Evolutionary conservation across 2,797 vertebrate genomes (phyloP).

Genomic region (Benthosema pterotum): DNA sequence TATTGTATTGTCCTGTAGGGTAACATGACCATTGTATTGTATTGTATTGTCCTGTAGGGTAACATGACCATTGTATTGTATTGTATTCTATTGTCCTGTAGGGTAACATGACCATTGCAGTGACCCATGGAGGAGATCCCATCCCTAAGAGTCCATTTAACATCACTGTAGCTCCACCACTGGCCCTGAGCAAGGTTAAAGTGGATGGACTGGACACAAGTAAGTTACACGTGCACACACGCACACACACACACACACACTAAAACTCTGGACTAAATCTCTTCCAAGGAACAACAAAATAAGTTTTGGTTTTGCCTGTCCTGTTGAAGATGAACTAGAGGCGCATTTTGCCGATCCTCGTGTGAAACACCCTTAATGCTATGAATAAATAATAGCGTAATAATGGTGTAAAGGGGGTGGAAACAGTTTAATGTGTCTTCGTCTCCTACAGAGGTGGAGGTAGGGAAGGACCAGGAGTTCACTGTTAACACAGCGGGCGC

Average conservation of each 20-base stretch:
- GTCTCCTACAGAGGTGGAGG: conserved; percentile 86
- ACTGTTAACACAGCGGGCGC: conserved; percentile 88
- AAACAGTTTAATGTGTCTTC: too few species aligned
- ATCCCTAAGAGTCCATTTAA: conserved; percentile 93
- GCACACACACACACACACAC: too few species aligned
- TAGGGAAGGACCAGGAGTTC: conserved; percentile 93
- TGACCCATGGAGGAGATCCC: conserved; percentile 90
- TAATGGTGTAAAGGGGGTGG: too few species aligned
- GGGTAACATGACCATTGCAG: conserved; percentile 90
- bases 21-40: conserved; percentile 87
- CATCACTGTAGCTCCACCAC: conserved; percentile 86
- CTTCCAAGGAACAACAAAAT: too few species aligned
- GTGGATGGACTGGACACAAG: conserved; percentile 91
- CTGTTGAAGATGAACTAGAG: too few species aligned
- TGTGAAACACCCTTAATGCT: too few species aligned
- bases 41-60: conserved; percentile 75
- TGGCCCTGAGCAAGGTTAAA: conserved; percentile 91
- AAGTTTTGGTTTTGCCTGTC: too few species aligned
- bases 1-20: conserved; percentile 75
- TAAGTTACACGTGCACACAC: conserved; percentile 71
- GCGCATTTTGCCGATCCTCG: too few species aligned
- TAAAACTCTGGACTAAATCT: too few species aligned
- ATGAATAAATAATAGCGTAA: too few species aligned
- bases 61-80: conserved; percentile 87
- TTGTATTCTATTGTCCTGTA: conserved; percentile 45